phyloP scores from a whole-genome alignment of 1,140 invertebrate species.

The Pseudomyrmex cubaensis region DNA sequence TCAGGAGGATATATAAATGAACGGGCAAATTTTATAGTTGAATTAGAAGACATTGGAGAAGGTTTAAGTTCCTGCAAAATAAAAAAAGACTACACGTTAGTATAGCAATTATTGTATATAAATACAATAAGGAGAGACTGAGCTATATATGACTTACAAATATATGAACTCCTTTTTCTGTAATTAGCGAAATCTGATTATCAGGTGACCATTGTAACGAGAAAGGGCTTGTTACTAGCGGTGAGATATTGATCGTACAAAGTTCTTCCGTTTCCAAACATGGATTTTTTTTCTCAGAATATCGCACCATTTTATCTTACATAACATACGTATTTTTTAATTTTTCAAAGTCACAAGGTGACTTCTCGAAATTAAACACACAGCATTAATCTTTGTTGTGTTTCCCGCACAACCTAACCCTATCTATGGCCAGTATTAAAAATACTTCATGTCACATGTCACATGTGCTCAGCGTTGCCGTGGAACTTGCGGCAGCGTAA shows the following conservation, averaged over 20 bases:
- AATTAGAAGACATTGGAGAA: conserved; percentile 73
- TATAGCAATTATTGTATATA: background rate
- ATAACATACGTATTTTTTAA: too few relatives aligned
- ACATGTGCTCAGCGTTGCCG: too few relatives aligned
- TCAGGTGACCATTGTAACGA: conserved; percentile 82
- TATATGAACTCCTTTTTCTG: conserved; percentile 79
- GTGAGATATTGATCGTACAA: conserved; percentile 74
- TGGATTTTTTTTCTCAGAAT: background rate
- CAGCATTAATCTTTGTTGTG: too few relatives aligned
- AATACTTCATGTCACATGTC: too few relatives aligned
- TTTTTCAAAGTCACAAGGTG: too few relatives aligned
- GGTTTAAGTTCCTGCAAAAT: conserved; percentile 79
- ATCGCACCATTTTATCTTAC: background rate
- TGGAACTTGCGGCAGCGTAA: too few relatives aligned
- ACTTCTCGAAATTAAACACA: too few relatives aligned
- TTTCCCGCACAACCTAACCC: too few relatives aligned
- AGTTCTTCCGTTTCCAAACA: conserved; percentile 76
- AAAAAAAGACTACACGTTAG: background rate
- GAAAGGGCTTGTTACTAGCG: conserved; percentile 77
- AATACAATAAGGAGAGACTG: background rate
- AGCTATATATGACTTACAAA: conserved; percentile 77
- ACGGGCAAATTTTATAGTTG: conserved; percentile 75
- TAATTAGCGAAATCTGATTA: conserved; percentile 81
- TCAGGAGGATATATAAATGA: conserved; percentile 79
- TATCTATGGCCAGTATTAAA: too few relatives aligned